These are phyloP conservation scores for Volucella inanis DNA, from an alignment of 2,888 invertebrate genomes.

Conservation along the genomic window DNA sequence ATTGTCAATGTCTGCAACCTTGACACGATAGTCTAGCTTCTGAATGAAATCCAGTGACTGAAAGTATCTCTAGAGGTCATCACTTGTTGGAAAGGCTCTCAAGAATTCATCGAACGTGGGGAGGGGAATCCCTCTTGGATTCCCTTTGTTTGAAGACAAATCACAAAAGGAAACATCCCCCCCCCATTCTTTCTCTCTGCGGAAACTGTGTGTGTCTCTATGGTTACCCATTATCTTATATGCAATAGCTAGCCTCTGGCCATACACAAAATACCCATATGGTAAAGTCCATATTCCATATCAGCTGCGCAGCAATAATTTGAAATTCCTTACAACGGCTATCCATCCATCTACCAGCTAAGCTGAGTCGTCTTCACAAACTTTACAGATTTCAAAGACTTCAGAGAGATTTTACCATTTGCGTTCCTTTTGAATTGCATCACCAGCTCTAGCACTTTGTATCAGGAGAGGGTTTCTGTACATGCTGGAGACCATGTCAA, in stretches of 20 bases:
- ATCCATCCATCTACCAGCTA: constrained; percentile 58
- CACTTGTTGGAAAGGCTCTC: no score
- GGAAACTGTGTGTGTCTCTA: no score
- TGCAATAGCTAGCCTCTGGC: constrained; percentile 13
- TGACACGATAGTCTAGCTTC: no score
- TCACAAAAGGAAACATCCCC: no score
- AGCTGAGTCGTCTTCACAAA: constrained; percentile 3
- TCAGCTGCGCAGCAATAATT: constrained; percentile 63
- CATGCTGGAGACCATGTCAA: constrained; percentile 42
- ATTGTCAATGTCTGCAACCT: no score
- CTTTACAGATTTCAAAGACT: no score
- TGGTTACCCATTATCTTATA: constrained; percentile 1
- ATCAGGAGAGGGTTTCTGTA: not conserved
- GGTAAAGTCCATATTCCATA: constrained; percentile 46
- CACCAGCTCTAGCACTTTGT: not conserved
- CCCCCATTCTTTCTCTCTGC: no score
- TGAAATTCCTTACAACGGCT: constrained; percentile 68
- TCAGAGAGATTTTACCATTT: not conserved
- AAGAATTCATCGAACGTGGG: not conserved
- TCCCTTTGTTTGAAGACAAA: no score
- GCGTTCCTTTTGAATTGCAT: constrained; percentile 5
- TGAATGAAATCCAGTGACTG: no score
- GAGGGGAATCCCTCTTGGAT: no score
- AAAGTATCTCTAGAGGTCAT: no score
- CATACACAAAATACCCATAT: constrained; percentile 26